Evolutionary conservation across 2,797 vertebrate species (phyloP).

Genomic region (Carapus acus): DNA sequence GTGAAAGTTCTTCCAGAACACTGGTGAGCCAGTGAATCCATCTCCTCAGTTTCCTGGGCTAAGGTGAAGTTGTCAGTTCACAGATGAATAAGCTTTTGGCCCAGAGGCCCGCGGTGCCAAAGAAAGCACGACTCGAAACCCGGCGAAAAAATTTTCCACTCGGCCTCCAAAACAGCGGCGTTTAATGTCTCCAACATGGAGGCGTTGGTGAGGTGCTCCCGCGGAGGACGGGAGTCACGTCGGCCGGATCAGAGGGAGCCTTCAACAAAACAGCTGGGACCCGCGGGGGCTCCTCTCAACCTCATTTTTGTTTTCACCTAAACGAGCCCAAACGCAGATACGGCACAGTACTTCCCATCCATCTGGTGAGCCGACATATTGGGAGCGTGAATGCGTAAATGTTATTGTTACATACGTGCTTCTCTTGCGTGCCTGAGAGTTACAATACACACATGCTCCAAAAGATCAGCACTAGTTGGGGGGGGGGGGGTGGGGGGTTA

Average conservation of each 20-base stretch:
- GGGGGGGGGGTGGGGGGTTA: no score
- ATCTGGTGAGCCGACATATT: constrained; percentile 13
- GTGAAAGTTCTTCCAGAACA: constrained; percentile 26
- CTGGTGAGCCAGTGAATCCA: constrained; percentile 22
- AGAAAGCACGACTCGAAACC: constrained; percentile 67
- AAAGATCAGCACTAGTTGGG: no score
- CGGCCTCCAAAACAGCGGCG: constrained; percentile 44
- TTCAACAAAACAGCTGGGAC: constrained; percentile 62
- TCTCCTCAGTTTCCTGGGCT: constrained; percentile 57
- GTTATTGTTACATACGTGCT: constrained; percentile 48
- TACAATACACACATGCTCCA: constrained; percentile 33
- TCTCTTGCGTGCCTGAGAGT: constrained; percentile 38
- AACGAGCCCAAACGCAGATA: constrained; percentile 25
- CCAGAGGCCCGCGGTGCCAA: constrained; percentile 65
- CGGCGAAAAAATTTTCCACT: constrained; percentile 65
- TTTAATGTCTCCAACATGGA: constrained; percentile 64
- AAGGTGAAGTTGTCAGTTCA: constrained; percentile 67
- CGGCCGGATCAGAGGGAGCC: constrained; percentile 43
- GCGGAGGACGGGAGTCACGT: constrained; percentile 33
- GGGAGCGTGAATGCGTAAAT: constrained; percentile 49
- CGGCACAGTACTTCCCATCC: constrained; percentile 14
- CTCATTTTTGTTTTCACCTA: constrained; percentile 56
- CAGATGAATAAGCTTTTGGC: constrained; percentile 67
- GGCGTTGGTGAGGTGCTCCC: constrained; percentile 51
- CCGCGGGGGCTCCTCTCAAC: no score